Conservation (phyloP, 2,888 invertebrate species). For the Oasisia sp. region DNA sequence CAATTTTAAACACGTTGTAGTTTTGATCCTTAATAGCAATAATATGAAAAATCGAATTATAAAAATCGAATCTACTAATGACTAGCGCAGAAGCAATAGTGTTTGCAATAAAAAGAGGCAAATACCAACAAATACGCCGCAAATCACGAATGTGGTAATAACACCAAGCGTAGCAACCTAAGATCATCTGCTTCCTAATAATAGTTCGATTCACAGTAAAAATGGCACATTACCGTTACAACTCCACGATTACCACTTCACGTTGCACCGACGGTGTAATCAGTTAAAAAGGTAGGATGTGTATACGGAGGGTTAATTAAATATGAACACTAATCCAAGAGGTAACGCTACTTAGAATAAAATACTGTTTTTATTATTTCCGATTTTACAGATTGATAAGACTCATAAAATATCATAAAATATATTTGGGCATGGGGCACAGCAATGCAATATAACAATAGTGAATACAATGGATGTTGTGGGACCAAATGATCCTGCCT, state of each 20-base stretch:
- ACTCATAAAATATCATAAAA: not conserved
- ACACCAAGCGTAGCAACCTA: no score
- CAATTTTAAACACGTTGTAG: no score
- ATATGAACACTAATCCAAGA: not conserved
- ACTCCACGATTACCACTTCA: not conserved
- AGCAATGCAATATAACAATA: not conserved
- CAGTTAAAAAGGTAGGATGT: not conserved
- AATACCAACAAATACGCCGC: no score
- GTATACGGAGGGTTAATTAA: not conserved
- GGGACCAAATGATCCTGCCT: not conserved
- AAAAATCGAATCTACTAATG: no score
- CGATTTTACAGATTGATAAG: not conserved
- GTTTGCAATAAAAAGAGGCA: no score
- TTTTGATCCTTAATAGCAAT: no score
- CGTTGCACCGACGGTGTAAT: not conserved
- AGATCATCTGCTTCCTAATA: no score
- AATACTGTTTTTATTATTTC: not conserved
- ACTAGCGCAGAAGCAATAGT: no score
- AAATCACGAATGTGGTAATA: no score
- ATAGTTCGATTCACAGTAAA: no score
- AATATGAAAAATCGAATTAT: no score
- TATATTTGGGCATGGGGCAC: not conserved
- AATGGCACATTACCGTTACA: no score
- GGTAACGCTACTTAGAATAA: not conserved
- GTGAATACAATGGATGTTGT: not conserved